Conservation (phyloP, 2,797 vertebrate genomes). For the Melanotaenia maccullochi region DNA sequence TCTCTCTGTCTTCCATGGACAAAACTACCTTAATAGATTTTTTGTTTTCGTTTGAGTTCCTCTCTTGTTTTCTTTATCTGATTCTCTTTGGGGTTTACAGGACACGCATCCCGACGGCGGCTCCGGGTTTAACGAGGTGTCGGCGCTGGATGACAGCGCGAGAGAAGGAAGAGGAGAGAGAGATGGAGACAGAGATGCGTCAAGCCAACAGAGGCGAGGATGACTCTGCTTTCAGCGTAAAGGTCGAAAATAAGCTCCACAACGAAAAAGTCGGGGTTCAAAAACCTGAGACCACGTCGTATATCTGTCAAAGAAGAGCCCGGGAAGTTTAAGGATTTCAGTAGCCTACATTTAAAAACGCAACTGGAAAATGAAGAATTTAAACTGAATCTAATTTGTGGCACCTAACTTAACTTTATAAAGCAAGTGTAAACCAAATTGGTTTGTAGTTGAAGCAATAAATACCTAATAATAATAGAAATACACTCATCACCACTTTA, state of each 20-base stretch:
- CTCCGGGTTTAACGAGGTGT: constrained; percentile 59
- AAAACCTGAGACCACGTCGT: neutral
- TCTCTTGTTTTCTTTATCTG: neutral
- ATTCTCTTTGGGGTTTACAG: constrained; percentile 20
- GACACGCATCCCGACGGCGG: constrained; percentile 51
- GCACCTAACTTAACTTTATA: neutral
- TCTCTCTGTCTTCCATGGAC: constrained; percentile 29
- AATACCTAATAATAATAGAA: neutral
- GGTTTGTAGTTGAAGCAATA: neutral
- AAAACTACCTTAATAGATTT: neutral
- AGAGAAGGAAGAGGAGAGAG: constrained; percentile 24
- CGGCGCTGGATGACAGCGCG: constrained; percentile 43
- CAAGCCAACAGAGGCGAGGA: constrained; percentile 36
- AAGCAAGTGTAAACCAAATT: neutral
- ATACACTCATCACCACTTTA: neutral
- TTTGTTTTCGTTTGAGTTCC: neutral
- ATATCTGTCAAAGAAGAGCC: neutral
- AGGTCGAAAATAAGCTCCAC: constrained; percentile 29
- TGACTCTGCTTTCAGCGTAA: constrained; percentile 67
- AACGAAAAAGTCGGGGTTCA: neutral
- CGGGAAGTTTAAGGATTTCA: neutral
- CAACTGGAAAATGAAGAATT: neutral
- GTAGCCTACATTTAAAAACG: neutral
- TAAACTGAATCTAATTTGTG: neutral
- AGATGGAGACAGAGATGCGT: constrained; percentile 40